Conservation (phyloP, 1,140 invertebrate species). For the Papilio machaon region DNA sequence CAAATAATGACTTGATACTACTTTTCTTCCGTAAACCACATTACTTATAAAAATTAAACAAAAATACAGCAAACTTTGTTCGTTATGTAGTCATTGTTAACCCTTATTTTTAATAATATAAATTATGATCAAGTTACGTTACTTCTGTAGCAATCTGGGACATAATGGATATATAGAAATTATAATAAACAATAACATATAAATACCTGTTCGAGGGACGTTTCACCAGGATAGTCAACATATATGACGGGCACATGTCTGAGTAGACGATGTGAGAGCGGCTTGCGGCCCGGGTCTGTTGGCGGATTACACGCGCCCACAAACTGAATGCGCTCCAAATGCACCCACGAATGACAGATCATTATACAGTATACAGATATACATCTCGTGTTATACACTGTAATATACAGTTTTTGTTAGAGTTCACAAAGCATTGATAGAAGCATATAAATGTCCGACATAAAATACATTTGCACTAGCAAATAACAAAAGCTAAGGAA, state of each 20-base stretch:
- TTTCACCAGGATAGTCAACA: slow-evolving; percentile 99
- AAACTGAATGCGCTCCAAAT: slow-evolving; percentile 98
- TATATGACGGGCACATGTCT: slow-evolving; percentile 99
- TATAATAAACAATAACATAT: no score
- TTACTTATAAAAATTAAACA: no score
- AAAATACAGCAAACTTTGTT: no score
- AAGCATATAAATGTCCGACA: not conserved
- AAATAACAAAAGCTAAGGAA: not conserved
- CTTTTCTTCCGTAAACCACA: no score
- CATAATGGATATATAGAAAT: no score
- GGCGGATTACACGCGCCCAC: slow-evolving; percentile 99
- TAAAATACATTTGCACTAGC: not conserved
- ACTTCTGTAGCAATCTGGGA: no score
- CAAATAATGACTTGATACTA: no score
- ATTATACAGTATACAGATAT: no score
- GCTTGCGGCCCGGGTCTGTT: slow-evolving; percentile 99
- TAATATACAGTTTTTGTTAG: not conserved
- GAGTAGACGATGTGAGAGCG: slow-evolving; percentile 96
- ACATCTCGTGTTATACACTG: not conserved
- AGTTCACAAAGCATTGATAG: not conserved
- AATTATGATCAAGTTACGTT: no score
- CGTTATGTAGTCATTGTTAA: no score
- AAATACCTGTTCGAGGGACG: slow-evolving; percentile 96
- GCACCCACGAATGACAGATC: slow-evolving; percentile 99
- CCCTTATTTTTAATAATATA: no score